Evolutionary conservation across 1,140 invertebrate species (phyloP).

Genomic region (Rhyacophila brunnea): DNA sequence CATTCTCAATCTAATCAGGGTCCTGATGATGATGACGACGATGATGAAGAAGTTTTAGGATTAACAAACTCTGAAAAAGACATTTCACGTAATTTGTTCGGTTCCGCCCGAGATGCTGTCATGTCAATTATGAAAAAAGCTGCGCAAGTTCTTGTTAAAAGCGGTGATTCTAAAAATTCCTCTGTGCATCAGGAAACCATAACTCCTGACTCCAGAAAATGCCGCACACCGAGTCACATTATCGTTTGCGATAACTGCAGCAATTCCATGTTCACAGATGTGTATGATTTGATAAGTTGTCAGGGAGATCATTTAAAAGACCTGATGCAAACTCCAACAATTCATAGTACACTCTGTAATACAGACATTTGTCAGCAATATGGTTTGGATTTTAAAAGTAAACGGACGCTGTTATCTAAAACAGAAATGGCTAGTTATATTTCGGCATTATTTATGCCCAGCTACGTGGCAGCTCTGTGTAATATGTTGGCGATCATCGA

Average conservation of each 20-base stretch:
- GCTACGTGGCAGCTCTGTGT: constrained; percentile 74
- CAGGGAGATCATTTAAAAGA: constrained; percentile 54
- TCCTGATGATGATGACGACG: constrained; percentile 65
- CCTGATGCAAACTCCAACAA: constrained; percentile 55
- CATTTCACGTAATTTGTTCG: constrained; percentile 70
- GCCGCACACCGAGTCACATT: constrained; percentile 65
- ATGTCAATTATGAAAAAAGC: constrained; percentile 87
- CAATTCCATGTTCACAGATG: constrained; percentile 61
- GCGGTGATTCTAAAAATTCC: constrained; percentile 58
- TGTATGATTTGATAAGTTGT: constrained; percentile 69
- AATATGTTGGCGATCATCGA: constrained; percentile 67
- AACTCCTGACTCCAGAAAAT: constrained; percentile 53
- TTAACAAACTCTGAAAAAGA: constrained; percentile 48
- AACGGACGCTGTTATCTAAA: constrained; percentile 48
- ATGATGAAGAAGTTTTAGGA: constrained; percentile 40
- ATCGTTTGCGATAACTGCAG: constrained; percentile 71
- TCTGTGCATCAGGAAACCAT: constrained; percentile 48
- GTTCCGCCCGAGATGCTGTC: constrained; percentile 80
- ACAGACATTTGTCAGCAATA: constrained; percentile 56
- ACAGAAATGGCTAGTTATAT: constrained; percentile 54
- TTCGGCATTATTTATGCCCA: constrained; percentile 60
- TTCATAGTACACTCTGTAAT: constrained; percentile 57
- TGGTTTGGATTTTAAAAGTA: constrained; percentile 61
- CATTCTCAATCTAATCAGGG: constrained; percentile 53
- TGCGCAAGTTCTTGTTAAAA: constrained; percentile 74